Evolutionary conservation across 2,797 vertebrate species (phyloP).

Genomic region (Loris lydekkerianus): DNA sequence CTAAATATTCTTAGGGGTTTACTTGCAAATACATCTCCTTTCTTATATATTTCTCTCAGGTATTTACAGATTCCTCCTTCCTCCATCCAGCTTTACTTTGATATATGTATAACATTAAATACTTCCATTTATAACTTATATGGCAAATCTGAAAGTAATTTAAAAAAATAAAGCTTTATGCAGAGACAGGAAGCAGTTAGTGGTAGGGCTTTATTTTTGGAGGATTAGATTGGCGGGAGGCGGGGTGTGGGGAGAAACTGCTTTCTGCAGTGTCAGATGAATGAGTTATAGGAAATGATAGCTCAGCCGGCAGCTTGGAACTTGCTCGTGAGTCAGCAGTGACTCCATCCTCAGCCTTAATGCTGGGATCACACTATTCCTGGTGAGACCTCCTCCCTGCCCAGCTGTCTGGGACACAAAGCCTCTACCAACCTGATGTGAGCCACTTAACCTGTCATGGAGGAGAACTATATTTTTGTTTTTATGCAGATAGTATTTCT

Average conservation of each 20-base stretch:
- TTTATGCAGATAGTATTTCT: not conserved
- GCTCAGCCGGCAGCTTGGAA: constrained; percentile 17
- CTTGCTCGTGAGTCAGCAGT: constrained; percentile 76
- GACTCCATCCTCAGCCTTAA: not conserved
- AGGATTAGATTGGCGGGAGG: constrained; percentile 24
- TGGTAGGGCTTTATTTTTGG: constrained; percentile 68
- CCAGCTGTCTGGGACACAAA: not conserved
- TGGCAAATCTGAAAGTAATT: constrained; percentile 51
- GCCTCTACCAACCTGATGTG: not conserved
- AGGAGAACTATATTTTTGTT: not conserved
- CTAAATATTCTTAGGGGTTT: not conserved
- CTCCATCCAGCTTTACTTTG: not conserved
- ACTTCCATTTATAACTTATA: constrained; percentile 55
- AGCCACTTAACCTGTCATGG: not conserved
- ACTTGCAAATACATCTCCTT: not conserved
- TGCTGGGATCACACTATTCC: not conserved
- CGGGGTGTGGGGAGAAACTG: constrained; percentile 34
- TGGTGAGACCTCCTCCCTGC: not conserved
- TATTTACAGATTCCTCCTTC: constrained; percentile 18
- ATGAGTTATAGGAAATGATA: constrained; percentile 70
- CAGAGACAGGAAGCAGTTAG: constrained; percentile 72
- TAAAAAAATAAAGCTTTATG: constrained; percentile 44
- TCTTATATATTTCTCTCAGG: not conserved
- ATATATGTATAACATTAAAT: constrained; percentile 56
- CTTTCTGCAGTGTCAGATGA: constrained; percentile 64